These are phyloP conservation scores for Octonoba sinensis DNA, from an alignment of 2,888 invertebrate genomes.

Conservation along the genomic window DNA sequence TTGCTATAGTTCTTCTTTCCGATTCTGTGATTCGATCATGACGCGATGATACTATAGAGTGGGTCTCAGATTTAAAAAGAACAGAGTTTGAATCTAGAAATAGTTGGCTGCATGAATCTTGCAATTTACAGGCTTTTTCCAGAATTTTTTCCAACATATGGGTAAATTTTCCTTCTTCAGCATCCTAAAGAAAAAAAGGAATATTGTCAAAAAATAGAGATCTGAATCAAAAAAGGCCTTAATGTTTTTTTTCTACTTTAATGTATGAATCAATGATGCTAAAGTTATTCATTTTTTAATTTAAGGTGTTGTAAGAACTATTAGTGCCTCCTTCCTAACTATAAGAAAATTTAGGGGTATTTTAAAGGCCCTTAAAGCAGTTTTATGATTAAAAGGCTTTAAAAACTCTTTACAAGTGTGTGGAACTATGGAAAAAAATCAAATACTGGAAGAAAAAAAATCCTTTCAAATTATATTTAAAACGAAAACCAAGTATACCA, in stretches of 20 bases:
- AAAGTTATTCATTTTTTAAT: too few relatives aligned
- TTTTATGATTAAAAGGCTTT: too few relatives aligned
- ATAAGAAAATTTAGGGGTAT: too few relatives aligned
- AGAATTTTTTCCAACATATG: slow-evolving; percentile 84
- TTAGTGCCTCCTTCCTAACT: too few relatives aligned
- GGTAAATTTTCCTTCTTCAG: slow-evolving; percentile 88
- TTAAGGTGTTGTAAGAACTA: too few relatives aligned
- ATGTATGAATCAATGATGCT: too few relatives aligned
- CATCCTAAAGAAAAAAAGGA: slow-evolving; percentile 68
- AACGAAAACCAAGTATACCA: too few relatives aligned
- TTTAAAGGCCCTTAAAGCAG: too few relatives aligned
- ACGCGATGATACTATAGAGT: slow-evolving; percentile 68
- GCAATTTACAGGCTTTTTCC: slow-evolving; percentile 86
- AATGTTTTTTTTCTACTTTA: too few relatives aligned
- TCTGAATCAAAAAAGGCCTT: neutral
- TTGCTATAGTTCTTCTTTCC: slow-evolving; percentile 71
- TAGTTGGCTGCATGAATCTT: slow-evolving; percentile 77
- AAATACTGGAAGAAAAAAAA: too few relatives aligned
- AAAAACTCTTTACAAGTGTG: too few relatives aligned
- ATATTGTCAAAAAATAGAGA: neutral
- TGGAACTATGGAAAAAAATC: too few relatives aligned
- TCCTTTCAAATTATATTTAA: neutral
- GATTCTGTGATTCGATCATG: slow-evolving; percentile 61
- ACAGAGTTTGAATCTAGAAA: slow-evolving; percentile 75
- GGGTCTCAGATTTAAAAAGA: slow-evolving; percentile 81